phyloP scores from a whole-genome alignment of 2,797 vertebrate genomes.

The Pangasius djambal region DNA sequence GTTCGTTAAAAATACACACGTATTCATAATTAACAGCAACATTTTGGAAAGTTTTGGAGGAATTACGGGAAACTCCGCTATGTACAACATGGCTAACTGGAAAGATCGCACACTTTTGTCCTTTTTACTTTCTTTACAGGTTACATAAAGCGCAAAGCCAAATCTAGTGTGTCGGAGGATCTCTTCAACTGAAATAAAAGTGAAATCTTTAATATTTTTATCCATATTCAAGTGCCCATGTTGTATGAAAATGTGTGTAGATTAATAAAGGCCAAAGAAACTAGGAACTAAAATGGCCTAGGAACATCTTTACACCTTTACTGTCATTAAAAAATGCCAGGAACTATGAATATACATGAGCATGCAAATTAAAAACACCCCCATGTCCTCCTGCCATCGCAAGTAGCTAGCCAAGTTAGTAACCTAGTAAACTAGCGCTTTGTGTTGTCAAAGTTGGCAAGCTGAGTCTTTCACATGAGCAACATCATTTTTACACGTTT shows the following conservation, averaged over 20 bases:
- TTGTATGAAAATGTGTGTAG: neutral
- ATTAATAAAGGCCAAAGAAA: neutral
- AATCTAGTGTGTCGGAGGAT: neutral
- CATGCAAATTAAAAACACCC: neutral
- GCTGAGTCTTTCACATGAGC: neutral
- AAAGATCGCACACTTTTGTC: neutral
- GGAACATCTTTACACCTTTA: neutral
- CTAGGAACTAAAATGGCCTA: too few species aligned
- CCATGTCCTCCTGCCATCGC: neutral
- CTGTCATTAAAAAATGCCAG: neutral
- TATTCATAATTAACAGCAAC: slow-evolving; percentile 8
- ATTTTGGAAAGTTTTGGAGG: slow-evolving; percentile 3
- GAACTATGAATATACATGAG: neutral
- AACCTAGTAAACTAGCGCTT: neutral
- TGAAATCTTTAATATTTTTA: neutral
- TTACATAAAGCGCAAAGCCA: neutral
- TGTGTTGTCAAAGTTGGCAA: neutral
- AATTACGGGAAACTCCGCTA: slow-evolving; percentile 6
- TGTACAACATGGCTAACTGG: slow-evolving; percentile 3
- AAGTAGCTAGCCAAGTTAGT: neutral
- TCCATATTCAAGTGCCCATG: neutral
- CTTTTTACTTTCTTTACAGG: neutral
- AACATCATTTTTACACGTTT: neutral
- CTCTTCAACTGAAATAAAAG: neutral
- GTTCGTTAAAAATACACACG: slow-evolving; percentile 36